phyloP scores from a whole-genome alignment of 2,113 vertebrate species.

The Cochlearius cochlearius region DNA sequence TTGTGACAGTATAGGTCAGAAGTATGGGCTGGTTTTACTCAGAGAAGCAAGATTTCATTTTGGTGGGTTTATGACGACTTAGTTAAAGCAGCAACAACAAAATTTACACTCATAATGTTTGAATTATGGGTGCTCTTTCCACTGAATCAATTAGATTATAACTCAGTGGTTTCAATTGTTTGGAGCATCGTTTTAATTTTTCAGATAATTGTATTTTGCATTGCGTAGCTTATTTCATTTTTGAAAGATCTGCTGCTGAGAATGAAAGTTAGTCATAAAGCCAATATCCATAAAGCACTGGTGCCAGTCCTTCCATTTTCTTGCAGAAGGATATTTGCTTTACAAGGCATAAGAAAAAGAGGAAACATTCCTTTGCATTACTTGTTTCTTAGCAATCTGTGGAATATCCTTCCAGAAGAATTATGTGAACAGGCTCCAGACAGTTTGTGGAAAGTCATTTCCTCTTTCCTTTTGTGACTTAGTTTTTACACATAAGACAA shows the following conservation, averaged over 20 bases:
- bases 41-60: background rate
- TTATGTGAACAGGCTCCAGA: background rate
- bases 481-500: background rate
- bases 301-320: background rate
- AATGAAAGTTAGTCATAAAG: background rate
- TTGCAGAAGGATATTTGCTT: background rate
- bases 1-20: background rate
- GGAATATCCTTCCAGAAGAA: background rate
- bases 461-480: background rate
- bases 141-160: background rate
- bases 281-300: background rate
- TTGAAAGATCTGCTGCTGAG: background rate
- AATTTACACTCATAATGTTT: background rate
- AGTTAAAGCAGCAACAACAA: background rate
- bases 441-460: background rate
- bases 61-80: background rate
- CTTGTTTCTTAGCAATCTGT: background rate
- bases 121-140: background rate
- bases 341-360: background rate
- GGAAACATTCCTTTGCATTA: background rate
- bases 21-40: background rate
- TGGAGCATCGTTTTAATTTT: background rate
- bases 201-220: background rate
- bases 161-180: background rate
- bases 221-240: background rate